These are phyloP conservation scores for Callosobruchus maculatus DNA, from an alignment of 2,888 invertebrate species.

Conservation along the genomic window DNA sequence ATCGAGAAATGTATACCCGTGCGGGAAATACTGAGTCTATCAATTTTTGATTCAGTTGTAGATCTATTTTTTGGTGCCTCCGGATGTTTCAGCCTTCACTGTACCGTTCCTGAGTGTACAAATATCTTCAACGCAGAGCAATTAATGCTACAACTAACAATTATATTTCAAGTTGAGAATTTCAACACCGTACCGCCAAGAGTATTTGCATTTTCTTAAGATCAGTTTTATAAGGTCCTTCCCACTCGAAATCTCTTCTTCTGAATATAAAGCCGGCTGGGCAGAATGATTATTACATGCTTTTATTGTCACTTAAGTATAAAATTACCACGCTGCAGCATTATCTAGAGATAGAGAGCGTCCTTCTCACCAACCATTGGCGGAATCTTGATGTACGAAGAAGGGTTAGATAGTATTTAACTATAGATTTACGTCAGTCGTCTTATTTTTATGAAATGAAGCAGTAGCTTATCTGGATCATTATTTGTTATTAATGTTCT, in stretches of 20 bases:
- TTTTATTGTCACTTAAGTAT: background rate
- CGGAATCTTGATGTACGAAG: background rate
- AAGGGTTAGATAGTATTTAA: background rate
- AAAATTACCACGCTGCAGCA: background rate
- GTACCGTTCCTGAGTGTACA: too few species aligned
- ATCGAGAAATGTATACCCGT: too few species aligned
- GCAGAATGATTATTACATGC: background rate
- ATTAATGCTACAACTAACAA: background rate
- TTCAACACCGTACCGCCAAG: background rate
- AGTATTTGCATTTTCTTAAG: background rate
- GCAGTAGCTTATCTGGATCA: too few species aligned
- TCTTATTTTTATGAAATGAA: too few species aligned
- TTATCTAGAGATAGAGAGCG: background rate
- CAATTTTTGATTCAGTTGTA: too few species aligned
- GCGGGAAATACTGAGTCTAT: too few species aligned
- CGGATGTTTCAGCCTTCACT: too few species aligned
- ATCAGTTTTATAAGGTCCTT: background rate
- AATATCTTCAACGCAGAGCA: too few species aligned
- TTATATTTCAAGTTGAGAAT: background rate
- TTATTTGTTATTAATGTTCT: too few species aligned
- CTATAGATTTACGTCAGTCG: too few species aligned
- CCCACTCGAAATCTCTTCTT: background rate
- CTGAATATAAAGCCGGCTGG: background rate
- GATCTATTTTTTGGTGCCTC: too few species aligned
- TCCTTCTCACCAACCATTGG: background rate